phyloP scores from a whole-genome alignment of 2,113 vertebrate genomes.

The Athene cunicularia region DNA sequence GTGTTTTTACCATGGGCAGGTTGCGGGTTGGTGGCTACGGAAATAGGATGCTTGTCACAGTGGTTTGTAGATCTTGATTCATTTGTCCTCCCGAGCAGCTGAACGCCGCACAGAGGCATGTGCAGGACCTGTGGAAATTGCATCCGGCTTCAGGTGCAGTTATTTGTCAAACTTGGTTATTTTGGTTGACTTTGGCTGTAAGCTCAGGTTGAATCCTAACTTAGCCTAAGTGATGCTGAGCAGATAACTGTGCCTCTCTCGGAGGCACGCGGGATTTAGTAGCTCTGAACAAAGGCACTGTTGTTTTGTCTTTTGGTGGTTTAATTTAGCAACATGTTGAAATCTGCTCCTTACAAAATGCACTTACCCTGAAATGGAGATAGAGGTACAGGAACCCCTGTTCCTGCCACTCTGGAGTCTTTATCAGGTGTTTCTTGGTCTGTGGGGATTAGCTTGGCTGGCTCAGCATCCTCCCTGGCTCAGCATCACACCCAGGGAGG shows the following conservation, averaged over 20 bases:
- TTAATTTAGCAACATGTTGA: not conserved
- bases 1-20: not conserved
- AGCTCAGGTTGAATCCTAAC: not conserved
- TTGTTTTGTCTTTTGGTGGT: not conserved
- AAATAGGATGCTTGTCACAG: not conserved
- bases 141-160: not conserved
- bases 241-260: not conserved
- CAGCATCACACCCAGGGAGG: rapidly evolving
- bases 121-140: not conserved
- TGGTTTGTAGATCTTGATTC: not conserved
- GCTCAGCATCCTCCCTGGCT: not conserved
- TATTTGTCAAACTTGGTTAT: slow-evolving; percentile 12
- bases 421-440: not conserved
- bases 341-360: not conserved
- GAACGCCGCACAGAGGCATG: rapidly evolving
- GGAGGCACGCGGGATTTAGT: rapidly evolving
- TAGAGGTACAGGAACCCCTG: rapidly evolving
- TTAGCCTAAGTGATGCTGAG: not conserved
- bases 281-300: not conserved
- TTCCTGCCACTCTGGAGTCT: not conserved
- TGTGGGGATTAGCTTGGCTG: not conserved
- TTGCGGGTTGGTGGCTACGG: not conserved
- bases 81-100: not conserved
- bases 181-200: not conserved
- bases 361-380: not conserved